Evolutionary conservation across 2,888 invertebrate species (phyloP), one percentile per base, ranked within the genome.

Genomic region (Myathropa florea): DNA sequence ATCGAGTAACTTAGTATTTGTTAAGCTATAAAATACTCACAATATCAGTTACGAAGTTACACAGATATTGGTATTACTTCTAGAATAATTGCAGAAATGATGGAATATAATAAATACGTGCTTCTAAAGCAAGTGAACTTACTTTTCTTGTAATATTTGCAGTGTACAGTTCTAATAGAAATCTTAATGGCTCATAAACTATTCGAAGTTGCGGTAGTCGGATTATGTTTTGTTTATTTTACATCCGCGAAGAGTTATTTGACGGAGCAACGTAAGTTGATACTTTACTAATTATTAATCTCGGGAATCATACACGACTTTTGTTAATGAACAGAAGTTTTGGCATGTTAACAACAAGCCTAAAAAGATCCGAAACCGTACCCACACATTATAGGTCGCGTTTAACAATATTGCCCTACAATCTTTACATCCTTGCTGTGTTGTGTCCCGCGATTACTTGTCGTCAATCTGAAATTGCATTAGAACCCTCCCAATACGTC

Each of bases 71-170:
- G 33, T 33, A 26, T 63, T 65, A 79, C 64, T 64, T 70, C 59
- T 72, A 79, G 9, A 83, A 63, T 61, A 76, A 23, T 46, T 30
- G 21, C 36, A 68, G 18, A 12, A 39, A 0, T 39, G 6, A n/a
- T 39, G n/a, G 14, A 64, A 64, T 18, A 63, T 59, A 83, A 83
- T 83, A 83, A 79, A 83, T 79, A 83, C 61, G 46, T 64, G 73
- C 26, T 46, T 26, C 14, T n/a, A 14, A 59, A 46, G n/a, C 18
- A 53, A 18, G 18, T 36, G 4, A 30, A 12, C 30, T 79, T 70
- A 73, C 68, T 79, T 53, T 21, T 68, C 68, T 24, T 1, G 24
- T 36, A 63, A 39, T 68, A n/a, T 59, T 36, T 70, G 73, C 9
- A 3, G n/a, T 36, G 68, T 10, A n/a, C 61, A 64, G 78, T 73